phyloP scores from a whole-genome alignment of 1,140 invertebrate species.

The Trichonephila clavipes region DNA sequence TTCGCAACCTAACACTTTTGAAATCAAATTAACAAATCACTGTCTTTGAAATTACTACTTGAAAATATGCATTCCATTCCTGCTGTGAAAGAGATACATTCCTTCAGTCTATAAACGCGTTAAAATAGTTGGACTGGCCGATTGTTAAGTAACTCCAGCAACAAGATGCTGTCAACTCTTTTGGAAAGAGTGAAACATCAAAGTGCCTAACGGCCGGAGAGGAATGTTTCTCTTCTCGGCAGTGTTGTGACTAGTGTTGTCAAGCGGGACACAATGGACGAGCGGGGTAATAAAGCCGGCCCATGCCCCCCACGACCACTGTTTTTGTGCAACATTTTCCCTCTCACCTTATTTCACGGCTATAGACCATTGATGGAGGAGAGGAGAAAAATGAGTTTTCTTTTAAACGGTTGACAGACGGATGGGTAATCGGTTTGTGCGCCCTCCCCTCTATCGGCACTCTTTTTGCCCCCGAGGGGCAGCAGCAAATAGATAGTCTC shows the following conservation, averaged over 20 bases:
- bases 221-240: neutral
- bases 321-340: neutral
- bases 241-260: neutral
- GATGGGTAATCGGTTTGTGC: conserved; percentile 54
- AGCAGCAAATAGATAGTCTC: conserved; percentile 55
- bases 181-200: too few relatives aligned
- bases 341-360: conserved; percentile 65
- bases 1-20: too few relatives aligned
- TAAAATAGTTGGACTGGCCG: too few relatives aligned
- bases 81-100: too few relatives aligned
- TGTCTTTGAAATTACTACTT: too few relatives aligned
- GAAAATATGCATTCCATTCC: too few relatives aligned
- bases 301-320: neutral
- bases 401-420: conserved; percentile 57
- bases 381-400: conserved; percentile 58
- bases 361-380: neutral
- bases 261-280: conserved; percentile 3
- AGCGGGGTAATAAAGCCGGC: conserved; percentile 14
- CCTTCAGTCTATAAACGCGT: too few relatives aligned
- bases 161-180: too few relatives aligned
- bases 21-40: too few relatives aligned
- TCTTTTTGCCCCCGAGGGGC: conserved; percentile 24
- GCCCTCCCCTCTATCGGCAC: conserved; percentile 35
- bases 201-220: too few relatives aligned
- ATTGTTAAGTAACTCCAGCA: too few relatives aligned